A percentile compares a stretch with the other conserved stretches of the same genome.
phyloP scores from a whole-genome alignment of 2,797 vertebrate species.

The Coccyzus lansbergi region DNA sequence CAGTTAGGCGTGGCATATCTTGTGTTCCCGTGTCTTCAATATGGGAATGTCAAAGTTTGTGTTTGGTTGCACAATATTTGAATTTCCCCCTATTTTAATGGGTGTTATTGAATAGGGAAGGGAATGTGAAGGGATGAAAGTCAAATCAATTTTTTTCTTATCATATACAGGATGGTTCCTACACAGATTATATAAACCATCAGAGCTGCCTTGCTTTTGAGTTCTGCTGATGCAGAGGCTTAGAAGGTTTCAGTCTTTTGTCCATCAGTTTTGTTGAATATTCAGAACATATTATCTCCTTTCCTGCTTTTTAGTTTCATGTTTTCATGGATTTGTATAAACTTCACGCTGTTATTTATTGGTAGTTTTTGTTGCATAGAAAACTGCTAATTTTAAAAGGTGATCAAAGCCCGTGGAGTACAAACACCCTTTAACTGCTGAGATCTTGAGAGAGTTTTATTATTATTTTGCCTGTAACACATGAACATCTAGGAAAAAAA shows the following conservation, averaged over 20 bases:
- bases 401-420: neutral
- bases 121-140: neutral
- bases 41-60: neutral
- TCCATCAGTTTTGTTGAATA: neutral
- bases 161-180: neutral
- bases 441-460: neutral
- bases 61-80: neutral
- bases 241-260: neutral
- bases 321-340: neutral
- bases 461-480: slow-evolving; percentile 68
- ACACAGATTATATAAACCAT: neutral
- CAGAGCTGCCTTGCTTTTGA: neutral
- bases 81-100: neutral
- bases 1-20: neutral
- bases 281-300: neutral
- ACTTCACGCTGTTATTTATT: neutral
- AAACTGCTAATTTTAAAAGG: slow-evolving; percentile 31
- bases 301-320: neutral
- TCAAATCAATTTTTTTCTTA: neutral
- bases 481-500: slow-evolving; percentile 56
- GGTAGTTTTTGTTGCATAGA: neutral
- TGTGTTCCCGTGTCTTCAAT: neutral
- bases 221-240: neutral
- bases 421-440: neutral
- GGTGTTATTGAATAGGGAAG: neutral